Base-by-base conservation (phyloP, 1,140 invertebrate species). In the Drosophila kurseongensis region DNA sequence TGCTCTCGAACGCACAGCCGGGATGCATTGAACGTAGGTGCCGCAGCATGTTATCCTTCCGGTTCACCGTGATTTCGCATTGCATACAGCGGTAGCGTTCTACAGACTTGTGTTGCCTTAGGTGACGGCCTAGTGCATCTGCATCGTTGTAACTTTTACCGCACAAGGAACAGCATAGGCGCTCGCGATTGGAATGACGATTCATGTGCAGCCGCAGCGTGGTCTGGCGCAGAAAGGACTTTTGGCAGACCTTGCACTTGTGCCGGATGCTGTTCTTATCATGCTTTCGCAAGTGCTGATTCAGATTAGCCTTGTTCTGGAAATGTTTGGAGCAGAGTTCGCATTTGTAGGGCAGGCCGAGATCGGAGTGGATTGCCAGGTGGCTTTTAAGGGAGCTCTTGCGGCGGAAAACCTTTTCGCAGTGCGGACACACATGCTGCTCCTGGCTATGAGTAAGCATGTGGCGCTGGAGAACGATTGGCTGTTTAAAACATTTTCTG, bases 1-100 rank as follows among this genome's bases (percentile, higher is more conserved):
- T 48, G 12, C 42, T 47, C 5, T 78, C 69, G 10, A 81, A 89
- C 0, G 66, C 18, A 5, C 48, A 79, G 4, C 93, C 93, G 4
- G 94, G 94, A 84, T 95, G 95, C 35, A 95, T 94, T 71, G 95
- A 95, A 42, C 94, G 94, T 27, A 95, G 93, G 89, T 95, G 95
- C 0, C 95, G 92, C 27, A 94, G 93, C 57, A 95, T 91, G 68
- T 95, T 95, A 75, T 95, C 95, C 76, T 95, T 95, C 10, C 95
- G 92, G 47, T 94, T 89, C 67, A 95, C 95, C 1, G 91, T 93
- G 1, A 93, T 93, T 4, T 93, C 92, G 80, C 95, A 95, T 8
- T 94, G 91, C 45, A 92, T 93, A 88, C 95, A 96, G 10, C 93
- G 93, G 75, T 93, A 95, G 0, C 93, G 93, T 58, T 94, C 93